Evolutionary conservation across 2,113 vertebrate species (phyloP), one percentile per base, ranked within the genome.

Genomic region (Oplegnathus fasciatus): DNA sequence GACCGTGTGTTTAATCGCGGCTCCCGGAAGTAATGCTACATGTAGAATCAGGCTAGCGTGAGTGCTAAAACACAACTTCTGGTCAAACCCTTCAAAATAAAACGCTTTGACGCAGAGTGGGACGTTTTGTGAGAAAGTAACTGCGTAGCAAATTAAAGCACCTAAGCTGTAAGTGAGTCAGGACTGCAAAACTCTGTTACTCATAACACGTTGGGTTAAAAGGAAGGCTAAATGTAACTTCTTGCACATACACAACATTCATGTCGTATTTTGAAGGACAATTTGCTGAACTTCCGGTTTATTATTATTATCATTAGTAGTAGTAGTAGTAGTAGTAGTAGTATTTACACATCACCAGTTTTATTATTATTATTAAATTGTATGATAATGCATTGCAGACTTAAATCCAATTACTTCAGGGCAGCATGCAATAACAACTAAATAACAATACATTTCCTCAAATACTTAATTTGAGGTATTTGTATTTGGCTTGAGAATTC

Each of bases 21-120:
- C 1, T 26, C 15, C 26, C 42, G 24, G 6, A 24, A 18, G 26
- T 34, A 17, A 69, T 18, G 17, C 37, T 18, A 17, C 65, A 20
- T 30, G 6, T 9, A 13, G 28, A 26, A 22, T 2, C 1, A 11
- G 6, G 2, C 10, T 15, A 6, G 20, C 1, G 2, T 1, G 4
- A 32, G 2, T 11, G 14, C 5, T 6, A 24, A 54, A n/a, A 15
- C 0, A 30, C 0, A 4, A 68, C 37, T 52, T 86, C 55, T 24
- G 54, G 76, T 54, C 4, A 26, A 52, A 11, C 2, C 5, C 34
- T 90, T 87, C 82, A 86, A 66, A 87, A 72, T 86, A 92, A 83
- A n/a, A 75, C 8, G 6, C 10, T 28, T 18, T 60, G 9, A 32
- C 10, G 1, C 2, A n/a, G 13, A 18, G 15, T 9, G 2, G 32